Evolutionary conservation across 2,797 vertebrate species (phyloP).

Genomic region (Phaenicophaeus curvirostris): DNA sequence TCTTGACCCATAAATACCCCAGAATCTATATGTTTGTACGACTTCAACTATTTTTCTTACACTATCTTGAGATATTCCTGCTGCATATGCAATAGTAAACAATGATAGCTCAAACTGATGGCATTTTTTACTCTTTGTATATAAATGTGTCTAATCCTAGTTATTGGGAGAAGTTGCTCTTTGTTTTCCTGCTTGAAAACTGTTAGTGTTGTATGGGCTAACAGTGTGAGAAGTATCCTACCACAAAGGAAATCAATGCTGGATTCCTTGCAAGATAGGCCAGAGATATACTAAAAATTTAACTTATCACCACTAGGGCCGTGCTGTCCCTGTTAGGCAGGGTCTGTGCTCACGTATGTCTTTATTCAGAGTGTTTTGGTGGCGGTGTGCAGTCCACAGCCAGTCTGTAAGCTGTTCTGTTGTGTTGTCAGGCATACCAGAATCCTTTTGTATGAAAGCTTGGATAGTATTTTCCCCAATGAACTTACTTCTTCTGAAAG

Average conservation of each 20-base stretch:
- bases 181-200: not conserved
- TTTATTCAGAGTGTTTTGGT: not conserved
- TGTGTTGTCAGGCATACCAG: not conserved
- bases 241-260: not conserved
- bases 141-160: constrained; percentile 30
- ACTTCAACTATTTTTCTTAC: constrained; percentile 34
- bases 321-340: not conserved
- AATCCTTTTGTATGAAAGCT: not conserved
- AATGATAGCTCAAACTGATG: constrained; percentile 12
- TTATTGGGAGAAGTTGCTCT: not conserved
- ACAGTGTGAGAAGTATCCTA: not conserved
- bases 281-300: not conserved
- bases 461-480: not conserved
- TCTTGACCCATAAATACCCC: constrained; percentile 43
- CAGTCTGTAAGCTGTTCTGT: not conserved
- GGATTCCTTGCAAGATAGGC: not conserved
- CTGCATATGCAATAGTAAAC: constrained; percentile 39
- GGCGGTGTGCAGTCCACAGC: not conserved
- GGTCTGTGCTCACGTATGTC: not conserved
- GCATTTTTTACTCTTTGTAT: constrained; percentile 33
- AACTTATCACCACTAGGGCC: not conserved
- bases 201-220: not conserved
- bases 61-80: constrained; percentile 43
- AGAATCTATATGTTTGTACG: constrained; percentile 39
- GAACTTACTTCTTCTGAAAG: not conserved